Conservation (phyloP, 2,797 vertebrate species). For the Protonibea diacanthus region DNA sequence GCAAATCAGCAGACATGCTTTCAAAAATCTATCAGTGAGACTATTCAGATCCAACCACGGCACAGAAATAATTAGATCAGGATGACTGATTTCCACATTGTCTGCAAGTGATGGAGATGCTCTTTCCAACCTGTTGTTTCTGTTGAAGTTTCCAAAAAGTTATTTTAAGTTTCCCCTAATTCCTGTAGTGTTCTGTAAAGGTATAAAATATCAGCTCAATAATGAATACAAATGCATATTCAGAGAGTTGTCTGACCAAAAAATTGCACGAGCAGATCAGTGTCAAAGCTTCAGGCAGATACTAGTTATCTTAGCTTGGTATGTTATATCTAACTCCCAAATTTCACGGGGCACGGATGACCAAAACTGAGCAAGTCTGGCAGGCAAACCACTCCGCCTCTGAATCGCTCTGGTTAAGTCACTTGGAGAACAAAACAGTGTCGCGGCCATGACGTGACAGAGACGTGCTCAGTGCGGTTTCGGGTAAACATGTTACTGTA, state of each 20-base stretch:
- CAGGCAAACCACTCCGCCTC: no score
- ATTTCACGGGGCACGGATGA: no score
- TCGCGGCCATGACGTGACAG: no score
- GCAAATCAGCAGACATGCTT: not conserved
- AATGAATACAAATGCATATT: not conserved
- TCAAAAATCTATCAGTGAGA: slow-evolving; percentile 8
- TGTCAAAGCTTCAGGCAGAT: not conserved
- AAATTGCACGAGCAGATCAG: not conserved
- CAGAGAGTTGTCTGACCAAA: not conserved
- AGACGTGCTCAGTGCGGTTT: no score
- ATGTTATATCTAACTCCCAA: no score
- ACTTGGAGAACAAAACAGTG: no score
- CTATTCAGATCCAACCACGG: not conserved
- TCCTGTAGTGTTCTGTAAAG: not conserved
- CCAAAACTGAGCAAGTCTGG: no score
- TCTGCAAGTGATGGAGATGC: not conserved
- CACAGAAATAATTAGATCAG: slow-evolving; percentile 23
- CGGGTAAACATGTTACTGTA: no score
- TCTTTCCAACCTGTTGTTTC: not conserved
- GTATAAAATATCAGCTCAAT: not conserved
- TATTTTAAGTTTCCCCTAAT: not conserved
- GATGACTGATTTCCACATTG: slow-evolving; percentile 24
- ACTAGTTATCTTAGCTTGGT: no score
- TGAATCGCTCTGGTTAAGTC: no score
- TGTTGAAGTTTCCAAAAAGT: not conserved